Base-by-base conservation (phyloP, 2,888 invertebrate species). In the Punctoribates punctum region DNA sequence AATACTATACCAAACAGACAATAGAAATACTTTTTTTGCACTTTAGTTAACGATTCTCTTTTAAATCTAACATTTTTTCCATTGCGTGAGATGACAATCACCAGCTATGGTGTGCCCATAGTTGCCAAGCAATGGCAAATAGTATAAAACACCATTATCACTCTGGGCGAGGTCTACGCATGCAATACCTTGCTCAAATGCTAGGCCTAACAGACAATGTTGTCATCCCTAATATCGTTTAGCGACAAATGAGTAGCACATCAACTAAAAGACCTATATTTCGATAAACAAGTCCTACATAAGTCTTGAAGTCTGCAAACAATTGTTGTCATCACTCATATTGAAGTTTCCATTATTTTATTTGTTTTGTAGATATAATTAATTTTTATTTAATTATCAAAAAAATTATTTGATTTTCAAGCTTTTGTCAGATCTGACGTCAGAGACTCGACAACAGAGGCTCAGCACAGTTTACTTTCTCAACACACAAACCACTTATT, bases 81-180 rank as follows among this genome's bases (percentile, higher is more conserved):
- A 42, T 42, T 70, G 70, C 70, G 70, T 70, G 70, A 70, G 70
- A 20, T 70, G 70, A 70, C 70, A 70, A 70, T 70, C 70, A 70
- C 46, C 20, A n/a, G 46, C 42, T 23, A 67, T 70, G 13, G 70
- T 34, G 65, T 70, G 70, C 70, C 20, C 38, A 23, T 46, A 70
- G 70, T 70, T 70, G 70, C 70, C 70, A 70, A 70, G 70, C 70
- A 20, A 70, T 70, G 34, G n/a, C 38, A 70, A 70, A 38, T 70
- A 20, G 38, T 46, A 70, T n/a, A 46, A 34, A 65, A 38, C 65
- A 65, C 65, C 65, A 65, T 70, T 70, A 70, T 67, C n/a, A 70
- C 42, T 23, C 15, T 70, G 70, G 70, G 70, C 70, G 70, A 70
- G 70, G 70, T 70, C 42, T 70, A 70, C 70, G 70, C 70, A 70